Evolutionary conservation across 2,888 invertebrate genomes (phyloP), one percentile per base, ranked within the genome.

Genomic region (Notodonta ziczac): DNA sequence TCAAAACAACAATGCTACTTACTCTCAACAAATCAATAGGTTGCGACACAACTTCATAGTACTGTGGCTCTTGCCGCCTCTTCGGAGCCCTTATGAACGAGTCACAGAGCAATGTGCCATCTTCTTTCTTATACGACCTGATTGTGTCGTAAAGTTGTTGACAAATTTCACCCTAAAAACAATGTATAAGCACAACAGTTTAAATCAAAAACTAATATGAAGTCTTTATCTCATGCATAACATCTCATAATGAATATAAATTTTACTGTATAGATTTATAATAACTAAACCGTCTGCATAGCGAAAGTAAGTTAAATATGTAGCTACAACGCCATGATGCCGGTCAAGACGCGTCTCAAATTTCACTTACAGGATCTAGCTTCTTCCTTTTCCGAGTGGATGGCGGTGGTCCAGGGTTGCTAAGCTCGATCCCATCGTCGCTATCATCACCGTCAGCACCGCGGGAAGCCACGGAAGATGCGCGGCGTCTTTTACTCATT

Each of bases 31-130:
- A 94, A 88, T 99, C 99, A 83, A 99, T 99, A 1, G 99, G 99
- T 83, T 98, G 98, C 8, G 96, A 95, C 2, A 99, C 98, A 48
- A 98, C 97, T 91, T 98, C 98, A 87, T 98, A 98, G 83, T 98
- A 98, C 60, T 97, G 96, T 1, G 98, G 98, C 81, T 98, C 98
- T 82, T 97, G 98, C 62, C 99, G 95, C 64, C 98, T 95, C 83
- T 99, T 99, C 0, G 99, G 99, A 10, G 97, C 98, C 73, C 99
- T 94, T 74, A 99, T 98, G 83, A 99, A 99, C 0, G 98, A 96
- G 86, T 99, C 99, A 88, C 99, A 99, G 6, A 99, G 86, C 74
- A 98, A 91, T 0, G 96, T 94, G 0, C 99, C 99, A 92, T 99
- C 99, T 73, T 98, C 98, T 77, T 98, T 98, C 87, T 98, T 98